phyloP scores from a whole-genome alignment of 2,113 vertebrate species.

The Sinosuthora webbiana region DNA sequence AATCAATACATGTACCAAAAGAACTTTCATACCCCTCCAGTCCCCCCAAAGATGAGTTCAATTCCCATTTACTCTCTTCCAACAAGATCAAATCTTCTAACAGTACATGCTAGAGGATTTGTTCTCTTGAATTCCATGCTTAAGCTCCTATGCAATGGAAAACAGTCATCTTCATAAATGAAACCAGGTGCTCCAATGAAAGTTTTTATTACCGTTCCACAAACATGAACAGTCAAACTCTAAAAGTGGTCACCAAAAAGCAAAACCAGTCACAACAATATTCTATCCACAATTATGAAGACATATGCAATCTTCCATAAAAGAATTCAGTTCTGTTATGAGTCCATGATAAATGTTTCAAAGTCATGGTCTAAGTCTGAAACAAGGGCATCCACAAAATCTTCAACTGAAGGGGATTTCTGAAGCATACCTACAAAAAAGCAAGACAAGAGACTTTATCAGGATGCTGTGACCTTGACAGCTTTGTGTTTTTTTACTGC shows the following conservation, averaged over 20 bases:
- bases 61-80: not conserved
- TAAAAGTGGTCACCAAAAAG: not conserved
- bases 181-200: not conserved
- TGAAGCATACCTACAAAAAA: conserved; percentile 89
- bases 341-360: conserved; percentile 91
- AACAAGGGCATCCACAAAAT: conserved; percentile 92
- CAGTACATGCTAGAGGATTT: not conserved
- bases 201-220: conserved; percentile 64
- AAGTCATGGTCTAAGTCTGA: conserved; percentile 91
- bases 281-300: not conserved
- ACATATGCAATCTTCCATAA: not conserved
- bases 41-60: not conserved
- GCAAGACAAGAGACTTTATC: not conserved
- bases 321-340: conserved; percentile 54
- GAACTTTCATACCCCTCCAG: not conserved
- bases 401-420: conserved; percentile 86
- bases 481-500: not conserved
- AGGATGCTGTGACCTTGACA: not conserved
- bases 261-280: not conserved
- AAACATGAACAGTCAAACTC: not conserved
- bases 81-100: not conserved
- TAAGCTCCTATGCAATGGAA: not conserved
- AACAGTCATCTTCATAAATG: not conserved
- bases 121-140: not conserved
- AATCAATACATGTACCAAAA: not conserved